Evolutionary conservation across 2,888 invertebrate species (phyloP), one percentile per base, ranked within the genome.

Genomic region (Acronicta alni): DNA sequence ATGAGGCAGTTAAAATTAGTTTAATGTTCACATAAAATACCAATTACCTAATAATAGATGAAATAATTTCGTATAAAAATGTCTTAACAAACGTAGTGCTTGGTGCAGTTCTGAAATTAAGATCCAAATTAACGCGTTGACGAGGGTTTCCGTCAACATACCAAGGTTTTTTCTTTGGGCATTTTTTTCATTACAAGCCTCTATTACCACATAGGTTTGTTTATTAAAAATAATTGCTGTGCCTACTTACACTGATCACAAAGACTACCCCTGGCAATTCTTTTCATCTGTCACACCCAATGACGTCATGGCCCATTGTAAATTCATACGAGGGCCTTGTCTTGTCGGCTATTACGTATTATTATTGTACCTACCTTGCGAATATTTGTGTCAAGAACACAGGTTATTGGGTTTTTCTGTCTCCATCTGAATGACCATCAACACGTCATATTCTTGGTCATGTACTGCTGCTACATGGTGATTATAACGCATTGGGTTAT

Each of bases 201-300:
- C 30, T 41, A 41, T 48, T 42, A 62, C 18, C 17, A 15, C 39
- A 43, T 37, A 44, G 6, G 44, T 55, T 67, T 59, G 35, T 72
- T 67, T 67, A 42, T 58, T 45, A 52, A 60, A 70, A 70, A 65
- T 69, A 72, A 75, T 72, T 63, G 65, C 59, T 68, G 57, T 52
- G 49, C 44, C 38, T 59, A 76, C 59, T 47, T 52, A 57, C 41
- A 56, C 47, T 53, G 68, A 44, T 45, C 53, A 66, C 69, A 67
- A 75, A 73, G 70, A 55, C 67, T 55, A 69, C 72, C 78, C 74
- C 61, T 67, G 61, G 83, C 81, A 89, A 89, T 89, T 89, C 88
- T 88, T 89, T 89, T 85, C 80, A 87, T 79, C 73, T 88, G 89
- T 88, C 89, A 88, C 49, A 51, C 59, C 59, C 53, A 42, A 54